These are phyloP conservation scores for Drosophila sp. DNA, from an alignment of 1,140 invertebrate species.

Conservation along the genomic window DNA sequence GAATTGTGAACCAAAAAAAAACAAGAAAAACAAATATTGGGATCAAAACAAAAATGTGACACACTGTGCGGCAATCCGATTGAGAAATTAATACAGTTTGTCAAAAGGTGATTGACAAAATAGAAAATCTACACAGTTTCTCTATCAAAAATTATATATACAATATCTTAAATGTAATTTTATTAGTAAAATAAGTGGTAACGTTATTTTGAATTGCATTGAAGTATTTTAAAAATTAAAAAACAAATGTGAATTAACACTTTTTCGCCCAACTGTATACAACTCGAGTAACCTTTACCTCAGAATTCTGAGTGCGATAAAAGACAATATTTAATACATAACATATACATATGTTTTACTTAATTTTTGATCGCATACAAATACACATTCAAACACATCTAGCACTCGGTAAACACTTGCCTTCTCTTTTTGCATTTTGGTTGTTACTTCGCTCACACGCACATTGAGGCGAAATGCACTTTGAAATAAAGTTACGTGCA, in stretches of 20 bases:
- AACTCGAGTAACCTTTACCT: constrained; percentile 25
- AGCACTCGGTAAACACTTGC: constrained; percentile 18
- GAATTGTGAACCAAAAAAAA: constrained; percentile 3
- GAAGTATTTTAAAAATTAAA: no score
- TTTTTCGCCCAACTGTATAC: no score
- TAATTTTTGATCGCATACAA: constrained; percentile 44
- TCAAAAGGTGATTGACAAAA: not conserved
- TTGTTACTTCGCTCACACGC: constrained; percentile 40
- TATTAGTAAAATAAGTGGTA: no score
- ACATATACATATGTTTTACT: constrained; percentile 34
- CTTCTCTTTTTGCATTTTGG: not conserved
- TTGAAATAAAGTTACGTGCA: constrained; percentile 78
- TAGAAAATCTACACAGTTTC: no score
- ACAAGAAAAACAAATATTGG: not conserved
- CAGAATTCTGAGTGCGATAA: constrained; percentile 46
- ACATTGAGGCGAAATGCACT: constrained; percentile 58
- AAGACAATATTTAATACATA: constrained; percentile 57
- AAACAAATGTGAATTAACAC: no score
- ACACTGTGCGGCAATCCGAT: constrained; percentile 6
- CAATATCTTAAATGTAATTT: no score
- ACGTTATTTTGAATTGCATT: no score
- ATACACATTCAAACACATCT: constrained; percentile 31
- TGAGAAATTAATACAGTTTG: constrained; percentile 4
- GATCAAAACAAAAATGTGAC: constrained; percentile 45
- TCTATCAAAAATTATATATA: no score